Evolutionary conservation across 1,140 invertebrate genomes (phyloP).

Genomic region (Papilio xuthus): DNA sequence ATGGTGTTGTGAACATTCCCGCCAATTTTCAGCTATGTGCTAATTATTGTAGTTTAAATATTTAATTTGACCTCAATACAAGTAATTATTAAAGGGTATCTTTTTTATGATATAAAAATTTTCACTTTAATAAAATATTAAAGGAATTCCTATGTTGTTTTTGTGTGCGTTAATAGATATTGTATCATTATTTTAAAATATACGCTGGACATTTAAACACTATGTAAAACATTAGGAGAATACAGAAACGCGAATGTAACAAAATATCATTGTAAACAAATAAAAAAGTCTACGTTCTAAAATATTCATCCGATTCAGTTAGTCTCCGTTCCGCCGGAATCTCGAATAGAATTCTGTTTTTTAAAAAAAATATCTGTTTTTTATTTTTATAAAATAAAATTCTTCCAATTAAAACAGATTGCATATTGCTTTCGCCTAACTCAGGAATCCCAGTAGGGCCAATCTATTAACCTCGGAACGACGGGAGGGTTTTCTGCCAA

Average conservation of each 20-base stretch:
- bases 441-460: constrained; percentile 3
- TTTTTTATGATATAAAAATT: too few relatives aligned
- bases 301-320: neutral
- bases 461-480: constrained; percentile 17
- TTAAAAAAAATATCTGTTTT: neutral
- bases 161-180: too few relatives aligned
- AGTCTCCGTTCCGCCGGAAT: neutral
- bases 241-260: neutral
- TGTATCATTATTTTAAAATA: too few relatives aligned
- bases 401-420: constrained; percentile 17
- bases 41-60: too few relatives aligned
- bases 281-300: neutral
- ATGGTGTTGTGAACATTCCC: too few relatives aligned
- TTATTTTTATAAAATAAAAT: constrained; percentile 2
- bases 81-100: too few relatives aligned
- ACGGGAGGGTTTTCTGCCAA: constrained; percentile 10
- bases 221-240: too few relatives aligned
- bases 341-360: constrained; percentile 14
- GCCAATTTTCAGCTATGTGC: too few relatives aligned
- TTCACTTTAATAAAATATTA: too few relatives aligned
- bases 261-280: neutral
- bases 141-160: too few relatives aligned
- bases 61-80: too few relatives aligned
- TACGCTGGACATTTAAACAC: too few relatives aligned
- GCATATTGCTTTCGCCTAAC: constrained; percentile 17